A percentile compares a stretch with the other conserved stretches of the same genome.
Conservation (phyloP, 2,888 invertebrate genomes). For the Boloria euphrosyne region DNA sequence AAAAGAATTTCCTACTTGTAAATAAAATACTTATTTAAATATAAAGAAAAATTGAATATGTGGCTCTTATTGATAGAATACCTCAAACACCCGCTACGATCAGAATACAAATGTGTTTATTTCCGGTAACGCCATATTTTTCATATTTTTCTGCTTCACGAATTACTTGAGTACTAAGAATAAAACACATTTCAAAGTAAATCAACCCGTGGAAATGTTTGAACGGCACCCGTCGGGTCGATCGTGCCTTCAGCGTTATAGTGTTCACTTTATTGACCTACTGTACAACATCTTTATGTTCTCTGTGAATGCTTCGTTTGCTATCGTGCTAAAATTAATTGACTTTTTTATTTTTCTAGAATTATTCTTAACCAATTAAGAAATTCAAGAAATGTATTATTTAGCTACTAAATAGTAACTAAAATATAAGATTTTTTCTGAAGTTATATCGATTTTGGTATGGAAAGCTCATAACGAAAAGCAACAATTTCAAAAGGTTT, state of each 20-base stretch:
- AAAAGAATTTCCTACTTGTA: too few relatives aligned
- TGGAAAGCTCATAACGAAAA: too few relatives aligned
- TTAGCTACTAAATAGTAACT: too few relatives aligned
- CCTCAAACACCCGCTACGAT: neutral
- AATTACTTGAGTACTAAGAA: conserved; percentile 24
- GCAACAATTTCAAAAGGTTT: neutral
- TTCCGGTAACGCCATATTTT: conserved; percentile 18
- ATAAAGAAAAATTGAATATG: neutral
- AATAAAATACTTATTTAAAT: too few relatives aligned
- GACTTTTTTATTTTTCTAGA: too few relatives aligned
- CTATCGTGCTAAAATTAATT: too few relatives aligned
- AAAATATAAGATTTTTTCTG: too few relatives aligned
- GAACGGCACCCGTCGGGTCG: conserved; percentile 23
- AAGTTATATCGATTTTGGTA: too few relatives aligned
- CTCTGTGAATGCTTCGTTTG: neutral
- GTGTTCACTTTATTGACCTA: conserved; percentile 31
- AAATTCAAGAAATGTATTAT: too few relatives aligned
- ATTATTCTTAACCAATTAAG: too few relatives aligned
- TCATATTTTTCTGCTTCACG: conserved; percentile 19
- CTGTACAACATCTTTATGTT: conserved; percentile 10
- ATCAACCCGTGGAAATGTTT: conserved; percentile 29
- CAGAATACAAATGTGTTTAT: conserved; percentile 11
- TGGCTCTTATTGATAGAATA: neutral
- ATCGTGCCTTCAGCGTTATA: conserved; percentile 26
- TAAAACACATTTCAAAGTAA: conserved; percentile 28